Base-by-base conservation (phyloP, 2,113 vertebrate genomes). In the Alces alces region DNA sequence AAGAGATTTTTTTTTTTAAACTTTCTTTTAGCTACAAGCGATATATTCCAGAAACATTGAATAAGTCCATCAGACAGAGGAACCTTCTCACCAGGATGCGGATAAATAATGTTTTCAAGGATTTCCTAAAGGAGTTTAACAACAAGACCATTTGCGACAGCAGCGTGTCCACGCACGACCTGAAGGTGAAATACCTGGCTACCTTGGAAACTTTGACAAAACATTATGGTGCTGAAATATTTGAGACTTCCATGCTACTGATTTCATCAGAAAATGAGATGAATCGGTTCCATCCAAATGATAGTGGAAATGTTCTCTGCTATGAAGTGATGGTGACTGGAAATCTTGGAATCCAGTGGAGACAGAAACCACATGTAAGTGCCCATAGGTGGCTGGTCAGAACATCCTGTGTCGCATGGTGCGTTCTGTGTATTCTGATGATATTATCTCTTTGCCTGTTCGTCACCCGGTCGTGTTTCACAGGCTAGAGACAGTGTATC, bases 81-180 rank as follows among this genome's bases (percentile, higher is more conserved):
- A 99, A 99, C 92, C 95, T 99, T 94, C 97, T 99, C 92, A 99
- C 99, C 10, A 99, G 99, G 88, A 99, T 99, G 93, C 99, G 99
- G 61, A 99, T 99, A 98, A 99, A 99, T 97, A 99, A 99, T 1
- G 99, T 99, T 86, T 99, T 99, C 98, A 99, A 99, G 98, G 99
- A 99, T 96, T 99, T 99, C 98, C 99, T 99, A 1, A 99, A 99
- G 10, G 99, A 99, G 97, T 99, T 99, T 97, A 99, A 99, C 98
- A 99, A 98, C 85, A 99, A 99, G 98, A 99, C 99, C 58, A 99
- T 99, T 80, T 99, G 98, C 4, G 99, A 99, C 97, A 99, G 99
- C 97, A 99, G 99, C 1, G 99, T 99, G 96, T 99, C 99, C 0
- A 98, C 98, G 0, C 99, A 99, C 3, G 99, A 99, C 79, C 99